Conservation (phyloP, 1,140 invertebrate genomes). For the Procambarus virginalis region DNA sequence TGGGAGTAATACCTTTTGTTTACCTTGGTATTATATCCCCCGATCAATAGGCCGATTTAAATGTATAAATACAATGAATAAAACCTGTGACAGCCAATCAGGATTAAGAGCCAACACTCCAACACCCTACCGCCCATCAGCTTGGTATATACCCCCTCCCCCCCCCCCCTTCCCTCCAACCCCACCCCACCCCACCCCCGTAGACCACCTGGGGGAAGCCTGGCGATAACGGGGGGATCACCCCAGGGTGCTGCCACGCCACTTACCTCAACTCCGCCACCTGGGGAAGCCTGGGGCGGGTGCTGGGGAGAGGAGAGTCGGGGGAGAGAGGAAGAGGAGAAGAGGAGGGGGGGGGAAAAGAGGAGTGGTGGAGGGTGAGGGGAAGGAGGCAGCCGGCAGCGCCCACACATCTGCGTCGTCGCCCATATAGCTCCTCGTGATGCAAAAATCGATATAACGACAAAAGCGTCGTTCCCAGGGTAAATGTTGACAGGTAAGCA, state of each 20-base stretch:
- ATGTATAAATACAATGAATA: too few species aligned
- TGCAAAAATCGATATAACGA: constrained; percentile 45
- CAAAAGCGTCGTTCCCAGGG: constrained; percentile 52
- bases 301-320: neutral
- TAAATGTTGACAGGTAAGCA: constrained; percentile 65
- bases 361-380: neutral
- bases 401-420: neutral
- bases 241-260: neutral
- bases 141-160: neutral
- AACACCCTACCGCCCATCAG: too few species aligned
- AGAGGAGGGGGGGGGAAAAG: neutral
- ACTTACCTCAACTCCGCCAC: neutral
- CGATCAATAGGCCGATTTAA: too few species aligned
- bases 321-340: neutral
- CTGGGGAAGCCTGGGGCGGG: neutral
- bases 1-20: too few species aligned
- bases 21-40: too few species aligned
- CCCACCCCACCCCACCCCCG: neutral
- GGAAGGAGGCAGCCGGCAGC: neutral
- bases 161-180: neutral
- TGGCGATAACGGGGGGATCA: neutral
- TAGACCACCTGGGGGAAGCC: too few species aligned
- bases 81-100: too few species aligned
- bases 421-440: constrained; percentile 1
- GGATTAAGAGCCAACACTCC: too few species aligned